These are phyloP conservation scores for Perca fluviatilis DNA, from an alignment of 2,113 vertebrate genomes.

Conservation along the genomic window DNA sequence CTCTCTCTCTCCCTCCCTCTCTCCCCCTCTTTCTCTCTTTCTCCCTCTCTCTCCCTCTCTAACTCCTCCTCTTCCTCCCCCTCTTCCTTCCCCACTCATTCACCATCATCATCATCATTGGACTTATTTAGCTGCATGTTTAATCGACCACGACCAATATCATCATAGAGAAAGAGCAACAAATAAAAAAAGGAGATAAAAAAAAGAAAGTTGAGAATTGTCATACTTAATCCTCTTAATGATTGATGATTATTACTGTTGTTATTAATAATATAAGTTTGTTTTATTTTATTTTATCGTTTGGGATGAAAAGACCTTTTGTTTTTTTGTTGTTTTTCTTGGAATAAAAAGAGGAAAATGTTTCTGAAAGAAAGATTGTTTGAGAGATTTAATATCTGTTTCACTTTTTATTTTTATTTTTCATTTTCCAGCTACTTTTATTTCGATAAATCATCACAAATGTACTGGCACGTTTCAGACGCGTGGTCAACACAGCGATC, in stretches of 20 bases:
- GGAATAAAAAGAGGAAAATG: constrained; percentile 88
- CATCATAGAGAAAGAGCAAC: constrained; percentile 79
- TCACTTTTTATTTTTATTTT: too few relatives aligned
- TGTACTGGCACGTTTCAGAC: too few relatives aligned
- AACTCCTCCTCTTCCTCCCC: constrained; percentile 20
- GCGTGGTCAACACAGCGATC: too few relatives aligned
- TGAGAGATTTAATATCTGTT: neutral
- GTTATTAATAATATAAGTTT: constrained; percentile 87
- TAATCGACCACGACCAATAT: constrained; percentile 83
- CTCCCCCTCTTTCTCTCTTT: too few relatives aligned
- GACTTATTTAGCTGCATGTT: constrained; percentile 86
- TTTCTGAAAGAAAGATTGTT: constrained; percentile 80
- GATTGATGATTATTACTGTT: constrained; percentile 82
- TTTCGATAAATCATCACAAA: too few relatives aligned
- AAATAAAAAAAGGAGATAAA: constrained; percentile 61
- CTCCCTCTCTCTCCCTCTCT: neutral
- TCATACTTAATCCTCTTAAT: constrained; percentile 86
- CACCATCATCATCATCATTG: constrained; percentile 76
- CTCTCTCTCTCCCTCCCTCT: too few relatives aligned
- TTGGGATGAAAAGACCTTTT: constrained; percentile 83
- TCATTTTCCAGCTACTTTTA: too few relatives aligned
- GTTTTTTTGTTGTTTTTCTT: constrained; percentile 76
- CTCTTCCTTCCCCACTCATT: constrained; percentile 31
- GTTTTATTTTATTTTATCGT: constrained; percentile 87
- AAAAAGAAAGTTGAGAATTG: constrained; percentile 76